Base-by-base conservation (phyloP, 2,113 vertebrate species). In the Thalassarche chlororhynchos region DNA sequence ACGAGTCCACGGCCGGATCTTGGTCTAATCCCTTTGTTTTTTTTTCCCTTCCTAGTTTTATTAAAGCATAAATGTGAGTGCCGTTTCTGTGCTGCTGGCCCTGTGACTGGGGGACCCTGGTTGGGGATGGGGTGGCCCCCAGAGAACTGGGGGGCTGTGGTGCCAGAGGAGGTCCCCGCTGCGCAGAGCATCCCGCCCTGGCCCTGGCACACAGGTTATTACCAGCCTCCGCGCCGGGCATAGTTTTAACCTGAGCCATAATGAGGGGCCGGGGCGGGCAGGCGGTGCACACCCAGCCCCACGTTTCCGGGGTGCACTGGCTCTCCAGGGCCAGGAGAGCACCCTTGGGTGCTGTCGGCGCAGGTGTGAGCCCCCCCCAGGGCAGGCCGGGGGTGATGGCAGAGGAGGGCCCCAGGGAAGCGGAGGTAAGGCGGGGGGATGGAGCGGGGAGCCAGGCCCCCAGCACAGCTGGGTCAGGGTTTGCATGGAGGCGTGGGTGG, bases 201-300 rank as follows among this genome's bases (percentile, higher is more conserved):
- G 28, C 25, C 49, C 18, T 42, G 54, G 66, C 71, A n/a, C 10
- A 5, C 0, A 0, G 5, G 36, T 87, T 68, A 31, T 70, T 87
- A 32, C 32, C 46, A 25, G 7, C 44, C 66, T 94, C 69, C 7
- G 0, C 1, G 8, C 71, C 16, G 9, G 77, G 57, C 65, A 89
- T 95, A 95, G 78, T 96, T 97, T 89, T 58, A 72, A 74, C 77
- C 87, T 97, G 93, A 96, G 91, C 89, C 77, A 87, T 95, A 96
- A 95, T 85, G 62, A 90, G 36, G 66, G 61, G 61, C n/a, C 0
- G 5, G 44, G 57, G 84, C n/a, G 3, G 49, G 38, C 3, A 0
- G 32, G 34, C 5, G 4, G 91, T 29, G 74, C 94, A 95, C 90
- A 90, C 89, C 85, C 93, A 79, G 38, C n/a, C 51, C 25, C 0